Conservation (phyloP, 2,797 vertebrate species). For the Gallinago solitaria region DNA sequence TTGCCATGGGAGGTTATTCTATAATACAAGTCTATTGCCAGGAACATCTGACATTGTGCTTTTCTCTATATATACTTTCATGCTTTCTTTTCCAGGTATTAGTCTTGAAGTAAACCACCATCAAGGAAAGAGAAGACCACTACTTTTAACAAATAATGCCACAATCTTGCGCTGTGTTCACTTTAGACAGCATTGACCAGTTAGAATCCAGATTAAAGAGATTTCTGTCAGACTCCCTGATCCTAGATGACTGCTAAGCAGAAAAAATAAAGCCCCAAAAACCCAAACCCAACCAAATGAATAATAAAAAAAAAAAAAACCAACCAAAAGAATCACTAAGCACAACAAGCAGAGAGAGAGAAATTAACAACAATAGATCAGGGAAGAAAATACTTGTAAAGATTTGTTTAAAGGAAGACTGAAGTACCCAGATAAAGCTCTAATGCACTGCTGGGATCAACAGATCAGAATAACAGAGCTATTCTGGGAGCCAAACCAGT, state of each 20-base stretch:
- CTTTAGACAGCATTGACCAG: background rate
- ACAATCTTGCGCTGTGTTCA: background rate
- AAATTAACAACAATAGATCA: background rate
- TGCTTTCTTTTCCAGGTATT: background rate
- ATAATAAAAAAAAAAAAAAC: too few species aligned
- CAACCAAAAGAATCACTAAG: background rate
- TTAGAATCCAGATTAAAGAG: background rate
- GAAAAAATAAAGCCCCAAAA: background rate
- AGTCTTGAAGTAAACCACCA: background rate
- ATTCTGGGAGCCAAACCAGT: background rate
- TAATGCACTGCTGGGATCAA: background rate
- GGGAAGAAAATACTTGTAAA: background rate
- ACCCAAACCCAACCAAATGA: too few species aligned
- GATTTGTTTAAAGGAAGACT: background rate
- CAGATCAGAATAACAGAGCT: background rate
- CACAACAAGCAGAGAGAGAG: background rate
- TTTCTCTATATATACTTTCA: background rate
- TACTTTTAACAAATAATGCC: background rate
- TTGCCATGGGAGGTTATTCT: background rate
- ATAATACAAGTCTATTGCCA: background rate
- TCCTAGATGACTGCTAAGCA: background rate
- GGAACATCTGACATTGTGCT: background rate
- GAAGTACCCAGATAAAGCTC: background rate
- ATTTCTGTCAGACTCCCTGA: background rate
- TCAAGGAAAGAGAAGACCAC: background rate